phyloP scores from a whole-genome alignment of 1,140 invertebrate genomes.

The Eupeodes corollae region DNA sequence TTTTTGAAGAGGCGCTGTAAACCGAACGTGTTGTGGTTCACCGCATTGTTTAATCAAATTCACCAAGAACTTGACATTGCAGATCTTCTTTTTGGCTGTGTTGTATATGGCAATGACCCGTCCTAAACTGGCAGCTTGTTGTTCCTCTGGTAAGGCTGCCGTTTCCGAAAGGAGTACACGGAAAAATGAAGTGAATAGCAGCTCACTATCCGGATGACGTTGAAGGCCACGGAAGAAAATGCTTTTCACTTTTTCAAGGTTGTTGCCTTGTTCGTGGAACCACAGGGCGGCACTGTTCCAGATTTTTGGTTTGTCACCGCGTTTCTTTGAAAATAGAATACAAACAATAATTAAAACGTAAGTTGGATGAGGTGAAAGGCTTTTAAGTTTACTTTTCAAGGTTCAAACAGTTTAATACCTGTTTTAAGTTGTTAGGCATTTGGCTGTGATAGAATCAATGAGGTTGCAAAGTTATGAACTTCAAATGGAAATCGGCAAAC shows the following conservation, averaged over 20 bases:
- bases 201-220: slow-evolving; percentile 19
- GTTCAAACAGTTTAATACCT: no score
- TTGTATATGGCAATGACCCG: slow-evolving; percentile 23
- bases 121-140: slow-evolving; percentile 16
- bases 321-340: slow-evolving; percentile 14
- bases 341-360: no score
- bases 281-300: slow-evolving; percentile 28
- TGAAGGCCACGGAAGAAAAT: slow-evolving; percentile 26
- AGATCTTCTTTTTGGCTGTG: slow-evolving; percentile 23
- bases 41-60: slow-evolving; percentile 22
- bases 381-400: no score
- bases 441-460: no score
- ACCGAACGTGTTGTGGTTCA: slow-evolving; percentile 10
- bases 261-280: slow-evolving; percentile 22
- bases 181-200: slow-evolving; percentile 26
- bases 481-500: no score
- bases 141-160: slow-evolving; percentile 9
- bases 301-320: slow-evolving; percentile 19
- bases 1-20: slow-evolving; percentile 20
- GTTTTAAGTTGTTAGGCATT: no score
- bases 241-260: slow-evolving; percentile 20
- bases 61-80: slow-evolving; percentile 20
- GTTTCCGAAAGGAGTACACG: slow-evolving; percentile 24
- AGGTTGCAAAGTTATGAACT: no score
- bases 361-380: no score